Conservation (phyloP, 2,113 vertebrate genomes). For the Lucifuga dentata region DNA sequence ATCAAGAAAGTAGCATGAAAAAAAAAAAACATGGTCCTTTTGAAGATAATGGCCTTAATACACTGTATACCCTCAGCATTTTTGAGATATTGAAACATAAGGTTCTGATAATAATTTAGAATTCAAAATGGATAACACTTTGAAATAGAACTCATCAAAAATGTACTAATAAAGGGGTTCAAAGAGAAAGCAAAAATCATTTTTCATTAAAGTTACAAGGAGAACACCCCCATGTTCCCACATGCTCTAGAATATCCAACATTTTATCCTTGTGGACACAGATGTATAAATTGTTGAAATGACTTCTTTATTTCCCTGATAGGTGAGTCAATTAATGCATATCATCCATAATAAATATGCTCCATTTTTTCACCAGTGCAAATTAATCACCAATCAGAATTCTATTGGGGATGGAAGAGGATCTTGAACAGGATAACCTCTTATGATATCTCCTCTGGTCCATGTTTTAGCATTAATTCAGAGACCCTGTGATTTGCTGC, state of each 20-base stretch:
- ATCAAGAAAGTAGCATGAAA: conserved; percentile 3
- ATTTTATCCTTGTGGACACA: neutral
- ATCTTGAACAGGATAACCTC: conserved; percentile 24
- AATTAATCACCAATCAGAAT: conserved; percentile 54
- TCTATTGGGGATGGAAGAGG: conserved; percentile 11
- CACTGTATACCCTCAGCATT: neutral
- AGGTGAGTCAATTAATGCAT: conserved; percentile 38
- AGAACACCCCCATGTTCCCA: neutral
- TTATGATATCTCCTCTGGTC: conserved; percentile 12
- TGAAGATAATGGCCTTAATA: neutral
- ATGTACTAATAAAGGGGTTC: conserved; percentile 29
- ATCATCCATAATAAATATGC: conserved; percentile 1
- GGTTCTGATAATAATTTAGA: conserved; percentile 33
- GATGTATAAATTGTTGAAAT: neutral
- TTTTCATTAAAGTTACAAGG: conserved; percentile 26
- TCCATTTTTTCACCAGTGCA: conserved; percentile 50
- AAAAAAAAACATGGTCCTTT: conserved; percentile 19
- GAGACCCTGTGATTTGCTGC: conserved; percentile 31
- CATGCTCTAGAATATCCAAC: conserved; percentile 10
- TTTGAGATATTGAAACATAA: conserved; percentile 26
- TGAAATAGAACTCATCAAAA: conserved; percentile 42
- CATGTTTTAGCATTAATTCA: conserved; percentile 33
- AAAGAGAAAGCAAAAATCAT: conserved; percentile 19
- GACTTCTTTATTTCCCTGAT: conserved; percentile 14
- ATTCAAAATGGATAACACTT: conserved; percentile 37